These are phyloP conservation scores for Carassius carassius DNA, from an alignment of 2,113 vertebrate genomes.

Conservation along the genomic window DNA sequence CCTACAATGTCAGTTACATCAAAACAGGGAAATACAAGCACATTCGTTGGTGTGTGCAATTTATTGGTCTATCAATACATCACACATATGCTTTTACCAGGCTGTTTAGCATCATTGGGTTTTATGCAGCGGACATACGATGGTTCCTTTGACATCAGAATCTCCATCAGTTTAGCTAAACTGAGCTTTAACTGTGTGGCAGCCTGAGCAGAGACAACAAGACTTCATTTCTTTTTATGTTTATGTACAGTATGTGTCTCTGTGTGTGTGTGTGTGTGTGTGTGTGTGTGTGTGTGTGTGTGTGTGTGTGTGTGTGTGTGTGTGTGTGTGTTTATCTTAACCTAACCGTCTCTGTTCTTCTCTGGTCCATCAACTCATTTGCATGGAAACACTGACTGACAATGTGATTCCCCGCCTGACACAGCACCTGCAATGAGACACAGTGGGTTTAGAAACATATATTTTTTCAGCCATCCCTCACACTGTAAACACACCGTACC, in stretches of 20 bases:
- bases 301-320: background rate
- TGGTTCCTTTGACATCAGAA: constrained; percentile 95
- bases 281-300: background rate
- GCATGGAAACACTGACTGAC: constrained; percentile 88
- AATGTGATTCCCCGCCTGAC: constrained; percentile 88
- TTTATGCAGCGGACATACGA: constrained; percentile 97
- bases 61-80: background rate
- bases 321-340: background rate
- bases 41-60: background rate
- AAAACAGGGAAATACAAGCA: background rate
- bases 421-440: constrained; percentile 82
- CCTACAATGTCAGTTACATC: constrained; percentile 7
- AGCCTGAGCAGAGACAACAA: constrained; percentile 73
- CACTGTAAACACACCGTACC: constrained; percentile 68
- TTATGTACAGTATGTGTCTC: background rate
- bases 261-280: background rate
- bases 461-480: background rate
- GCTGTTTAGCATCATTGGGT: constrained; percentile 93
- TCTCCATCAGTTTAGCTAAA: constrained; percentile 91
- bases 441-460: constrained; percentile 54
- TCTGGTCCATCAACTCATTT: constrained; percentile 90
- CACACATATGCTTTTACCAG: constrained; percentile 67
- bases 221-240: background rate
- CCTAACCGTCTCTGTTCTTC: constrained; percentile 89
- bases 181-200: constrained; percentile 96